A percentile compares a stretch with the other conserved stretches of the same genome.
These are phyloP conservation scores for Microcebus lehilahytsara DNA, from an alignment of 2,113 vertebrate genomes.

Conservation along the genomic window DNA sequence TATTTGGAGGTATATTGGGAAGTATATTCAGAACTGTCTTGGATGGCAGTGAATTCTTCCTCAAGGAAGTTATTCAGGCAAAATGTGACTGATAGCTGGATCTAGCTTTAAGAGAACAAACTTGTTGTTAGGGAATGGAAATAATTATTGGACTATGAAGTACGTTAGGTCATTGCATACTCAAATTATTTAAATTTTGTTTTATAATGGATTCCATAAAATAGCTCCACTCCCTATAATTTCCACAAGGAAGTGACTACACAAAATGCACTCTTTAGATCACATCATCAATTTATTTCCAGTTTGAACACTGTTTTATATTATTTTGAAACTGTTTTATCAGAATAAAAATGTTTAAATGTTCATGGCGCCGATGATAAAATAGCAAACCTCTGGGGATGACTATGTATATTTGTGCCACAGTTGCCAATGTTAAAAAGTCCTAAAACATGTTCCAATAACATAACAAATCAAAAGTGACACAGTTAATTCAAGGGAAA, in stretches of 20 bases:
- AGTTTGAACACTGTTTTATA: background rate
- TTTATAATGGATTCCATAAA: background rate
- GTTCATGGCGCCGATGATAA: background rate
- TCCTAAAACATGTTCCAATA: conserved; percentile 64
- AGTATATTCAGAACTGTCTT: background rate
- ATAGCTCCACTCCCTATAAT: background rate
- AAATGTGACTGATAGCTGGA: background rate
- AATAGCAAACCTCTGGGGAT: background rate
- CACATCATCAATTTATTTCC: background rate
- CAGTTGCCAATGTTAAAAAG: conserved; percentile 31
- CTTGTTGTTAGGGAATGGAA: background rate
- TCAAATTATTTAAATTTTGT: background rate
- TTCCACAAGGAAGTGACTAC: background rate
- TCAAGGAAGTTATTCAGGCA: background rate
- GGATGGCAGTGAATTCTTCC: background rate
- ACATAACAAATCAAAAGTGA: conserved; percentile 80
- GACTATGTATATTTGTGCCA: background rate
- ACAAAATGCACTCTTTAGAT: background rate
- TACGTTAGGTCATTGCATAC: background rate
- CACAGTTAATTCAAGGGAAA: conserved; percentile 78
- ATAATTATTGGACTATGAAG: background rate
- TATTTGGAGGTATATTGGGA: too few relatives aligned
- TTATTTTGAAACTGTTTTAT: conserved; percentile 1
- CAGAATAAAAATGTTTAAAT: background rate
- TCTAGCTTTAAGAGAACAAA: background rate